A percentile compares a stretch with the other conserved stretches of the same genome.
These are phyloP conservation scores for Andrena minutula DNA, from an alignment of 2,888 invertebrate species.

Conservation along the genomic window DNA sequence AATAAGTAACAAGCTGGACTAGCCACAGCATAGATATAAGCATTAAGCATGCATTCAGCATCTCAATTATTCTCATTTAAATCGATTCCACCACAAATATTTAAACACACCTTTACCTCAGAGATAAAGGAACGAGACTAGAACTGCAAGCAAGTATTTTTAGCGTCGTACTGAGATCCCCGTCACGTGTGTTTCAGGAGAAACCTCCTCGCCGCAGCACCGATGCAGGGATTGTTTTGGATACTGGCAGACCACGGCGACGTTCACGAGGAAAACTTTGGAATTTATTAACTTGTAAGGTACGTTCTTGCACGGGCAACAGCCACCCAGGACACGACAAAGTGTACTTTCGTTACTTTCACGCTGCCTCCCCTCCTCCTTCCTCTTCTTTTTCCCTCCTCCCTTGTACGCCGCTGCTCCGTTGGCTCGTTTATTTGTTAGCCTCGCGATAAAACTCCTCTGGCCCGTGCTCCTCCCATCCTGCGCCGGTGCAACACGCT, in stretches of 20 bases:
- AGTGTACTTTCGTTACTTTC: conserved; percentile 72
- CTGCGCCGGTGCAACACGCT: conserved; percentile 4
- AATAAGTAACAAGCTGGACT: no score
- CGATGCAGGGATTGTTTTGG: conserved; percentile 36
- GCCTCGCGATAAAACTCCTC: conserved; percentile 66
- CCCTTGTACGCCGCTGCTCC: conserved; percentile 13
- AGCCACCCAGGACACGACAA: conserved; percentile 67
- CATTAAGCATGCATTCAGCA: no score
- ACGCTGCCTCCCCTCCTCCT: conserved; percentile 56
- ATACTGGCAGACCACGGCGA: conserved; percentile 11
- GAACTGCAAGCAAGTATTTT: conserved; percentile 1
- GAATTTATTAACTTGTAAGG: conserved; percentile 73
- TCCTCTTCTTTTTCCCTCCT: conserved; percentile 9
- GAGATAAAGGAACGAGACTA: not conserved
- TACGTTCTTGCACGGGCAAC: conserved; percentile 62
- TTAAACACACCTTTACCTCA: no score
- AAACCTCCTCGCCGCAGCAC: conserved; percentile 22
- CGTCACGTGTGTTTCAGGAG: conserved; percentile 43
- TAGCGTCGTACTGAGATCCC: conserved; percentile 15
- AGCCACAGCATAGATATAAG: no score
- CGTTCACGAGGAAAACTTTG: conserved; percentile 59
- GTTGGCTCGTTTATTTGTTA: conserved; percentile 66
- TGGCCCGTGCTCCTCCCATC: not conserved
- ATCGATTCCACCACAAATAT: no score
- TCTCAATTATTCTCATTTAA: no score